Percentiles rank a stretch among this genome's conserved stretches.
These are phyloP conservation scores for Oenanthe oenanthe DNA, from an alignment of 2,113 vertebrate species.

Conservation along the genomic window DNA sequence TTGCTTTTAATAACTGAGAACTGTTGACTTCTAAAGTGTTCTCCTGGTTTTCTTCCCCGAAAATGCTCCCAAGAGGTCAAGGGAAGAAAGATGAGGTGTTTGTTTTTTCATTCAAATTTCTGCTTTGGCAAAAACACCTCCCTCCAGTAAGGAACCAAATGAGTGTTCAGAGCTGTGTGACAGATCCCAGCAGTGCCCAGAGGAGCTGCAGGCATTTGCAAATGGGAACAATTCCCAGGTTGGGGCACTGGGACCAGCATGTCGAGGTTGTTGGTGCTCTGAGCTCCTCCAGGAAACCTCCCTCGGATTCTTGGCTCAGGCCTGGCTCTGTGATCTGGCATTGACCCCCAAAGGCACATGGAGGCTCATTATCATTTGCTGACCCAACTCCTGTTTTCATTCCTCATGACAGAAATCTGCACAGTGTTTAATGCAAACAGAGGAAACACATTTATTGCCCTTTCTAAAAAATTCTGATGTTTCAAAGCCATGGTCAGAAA, in stretches of 20 bases:
- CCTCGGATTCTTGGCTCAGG: constrained; percentile 1
- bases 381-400: constrained; percentile 74
- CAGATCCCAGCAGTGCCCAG: neutral
- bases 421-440: constrained; percentile 53
- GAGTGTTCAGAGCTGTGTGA: neutral
- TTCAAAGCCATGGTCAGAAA: constrained; percentile 22
- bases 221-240: neutral
- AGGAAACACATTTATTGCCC: constrained; percentile 65
- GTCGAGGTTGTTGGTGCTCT: neutral
- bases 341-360: constrained; percentile 57
- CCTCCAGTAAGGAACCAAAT: neutral
- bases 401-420: constrained; percentile 63
- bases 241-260: neutral
- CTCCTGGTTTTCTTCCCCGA: constrained; percentile 1
- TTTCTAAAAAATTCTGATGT: constrained; percentile 50
- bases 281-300: constrained; percentile 54
- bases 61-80: constrained; percentile 30
- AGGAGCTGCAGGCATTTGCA: neutral
- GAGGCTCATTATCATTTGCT: constrained; percentile 60
- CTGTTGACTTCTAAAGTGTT: constrained; percentile 15
- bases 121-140: neutral
- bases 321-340: constrained; percentile 58
- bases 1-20: constrained; percentile 50
- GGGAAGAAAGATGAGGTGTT: neutral
- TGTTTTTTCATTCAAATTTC: neutral